phyloP scores from a whole-genome alignment of 2,888 invertebrate genomes.

The Ptilodon capucinus region DNA sequence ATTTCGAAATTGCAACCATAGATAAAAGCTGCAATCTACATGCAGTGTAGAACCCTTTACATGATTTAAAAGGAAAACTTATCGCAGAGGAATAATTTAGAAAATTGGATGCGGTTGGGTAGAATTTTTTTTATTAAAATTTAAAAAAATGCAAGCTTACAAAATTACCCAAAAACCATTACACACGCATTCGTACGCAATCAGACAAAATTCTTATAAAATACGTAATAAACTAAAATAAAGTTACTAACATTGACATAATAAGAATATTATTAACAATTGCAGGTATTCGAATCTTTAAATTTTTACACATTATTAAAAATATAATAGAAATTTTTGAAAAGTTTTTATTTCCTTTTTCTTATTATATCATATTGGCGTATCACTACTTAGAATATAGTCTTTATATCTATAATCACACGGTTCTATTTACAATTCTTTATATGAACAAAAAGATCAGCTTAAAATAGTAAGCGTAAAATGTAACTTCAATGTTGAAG shows the following conservation, averaged over 20 bases:
- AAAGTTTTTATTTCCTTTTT: background rate
- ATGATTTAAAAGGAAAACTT: too few species aligned
- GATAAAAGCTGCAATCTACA: too few species aligned
- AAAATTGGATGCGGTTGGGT: background rate
- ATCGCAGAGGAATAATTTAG: too few species aligned
- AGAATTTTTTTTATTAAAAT: too few species aligned
- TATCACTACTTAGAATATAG: background rate
- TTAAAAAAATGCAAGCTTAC: background rate
- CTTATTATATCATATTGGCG: slow-evolving; percentile 10
- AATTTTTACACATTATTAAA: background rate
- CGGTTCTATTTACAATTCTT: slow-evolving; percentile 26
- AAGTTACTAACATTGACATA: slow-evolving; percentile 17
- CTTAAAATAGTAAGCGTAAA: slow-evolving; percentile 34
- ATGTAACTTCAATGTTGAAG: slow-evolving; percentile 6
- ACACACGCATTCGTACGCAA: too few species aligned
- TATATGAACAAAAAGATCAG: background rate
- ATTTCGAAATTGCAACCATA: slow-evolving; percentile 26
- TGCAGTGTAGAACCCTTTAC: too few species aligned
- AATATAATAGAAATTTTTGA: background rate
- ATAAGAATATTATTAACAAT: slow-evolving; percentile 11
- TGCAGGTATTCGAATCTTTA: slow-evolving; percentile 5
- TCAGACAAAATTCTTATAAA: slow-evolving; percentile 3
- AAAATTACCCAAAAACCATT: background rate
- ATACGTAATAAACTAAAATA: slow-evolving; percentile 11
- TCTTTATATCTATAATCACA: slow-evolving; percentile 33